A percentile compares a stretch with the other conserved stretches of the same genome.
Evolutionary conservation across 2,888 invertebrate genomes (phyloP).

Genomic region (Amiota mariae): DNA sequence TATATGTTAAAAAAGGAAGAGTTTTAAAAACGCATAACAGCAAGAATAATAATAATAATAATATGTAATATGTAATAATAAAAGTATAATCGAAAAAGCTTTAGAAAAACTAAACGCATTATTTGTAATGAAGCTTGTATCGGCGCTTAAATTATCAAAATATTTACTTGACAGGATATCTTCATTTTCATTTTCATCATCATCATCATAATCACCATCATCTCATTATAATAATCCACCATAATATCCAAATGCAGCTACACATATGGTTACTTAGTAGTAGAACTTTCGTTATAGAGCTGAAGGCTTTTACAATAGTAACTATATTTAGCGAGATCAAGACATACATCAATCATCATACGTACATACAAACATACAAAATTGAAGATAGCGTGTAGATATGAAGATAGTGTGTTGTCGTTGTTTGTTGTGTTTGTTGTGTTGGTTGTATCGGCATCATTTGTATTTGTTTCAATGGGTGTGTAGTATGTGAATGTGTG

Average conservation of each 20-base stretch:
- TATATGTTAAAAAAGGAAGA: too few relatives aligned
- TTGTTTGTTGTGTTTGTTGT: neutral
- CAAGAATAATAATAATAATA: too few relatives aligned
- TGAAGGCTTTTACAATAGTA: too few relatives aligned
- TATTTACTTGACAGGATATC: constrained; percentile 1
- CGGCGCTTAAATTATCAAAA: neutral
- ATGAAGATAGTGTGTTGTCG: neutral
- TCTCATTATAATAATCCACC: constrained; percentile 6
- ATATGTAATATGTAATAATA: too few relatives aligned
- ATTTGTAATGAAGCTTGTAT: neutral
- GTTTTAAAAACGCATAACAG: too few relatives aligned
- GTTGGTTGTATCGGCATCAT: neutral
- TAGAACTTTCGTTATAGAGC: neutral
- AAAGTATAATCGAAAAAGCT: too few relatives aligned
- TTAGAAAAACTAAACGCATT: neutral
- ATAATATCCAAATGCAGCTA: constrained; percentile 11
- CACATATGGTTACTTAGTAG: neutral
- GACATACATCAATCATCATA: too few relatives aligned
- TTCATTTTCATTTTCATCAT: too few relatives aligned
- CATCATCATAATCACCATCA: constrained; percentile 7
- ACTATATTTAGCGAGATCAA: neutral
- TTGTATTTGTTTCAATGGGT: neutral
- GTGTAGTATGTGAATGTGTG: neutral
- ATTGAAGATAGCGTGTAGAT: too few relatives aligned
- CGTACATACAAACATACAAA: too few relatives aligned